Percentiles rank a stretch among this genome's conserved stretches.
Conservation (phyloP, 1,140 invertebrate species). For the Monochamus saltuarius region DNA sequence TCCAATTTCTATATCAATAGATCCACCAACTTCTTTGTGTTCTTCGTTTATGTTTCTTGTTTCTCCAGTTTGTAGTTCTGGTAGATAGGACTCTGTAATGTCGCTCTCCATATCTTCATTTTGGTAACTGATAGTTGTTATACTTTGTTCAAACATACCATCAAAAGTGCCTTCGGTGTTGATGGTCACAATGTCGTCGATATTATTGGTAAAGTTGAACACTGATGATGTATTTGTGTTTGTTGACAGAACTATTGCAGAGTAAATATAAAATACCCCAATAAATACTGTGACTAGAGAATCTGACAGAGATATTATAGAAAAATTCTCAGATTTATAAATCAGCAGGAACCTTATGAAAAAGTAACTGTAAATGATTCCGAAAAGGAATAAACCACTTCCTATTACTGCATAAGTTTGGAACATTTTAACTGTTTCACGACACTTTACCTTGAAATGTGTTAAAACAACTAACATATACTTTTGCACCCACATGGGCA, state of each 20-base stretch:
- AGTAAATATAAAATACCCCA: slow-evolving; percentile 27
- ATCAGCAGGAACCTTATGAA: slow-evolving; percentile 22
- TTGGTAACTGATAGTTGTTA: background rate
- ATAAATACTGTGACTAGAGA: slow-evolving; percentile 25
- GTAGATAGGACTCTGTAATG: too few species aligned
- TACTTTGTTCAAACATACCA: background rate
- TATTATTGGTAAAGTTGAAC: slow-evolving; percentile 17
- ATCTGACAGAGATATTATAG: slow-evolving; percentile 17
- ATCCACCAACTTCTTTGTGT: slow-evolving; percentile 1
- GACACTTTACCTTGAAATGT: background rate
- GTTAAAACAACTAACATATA: background rate
- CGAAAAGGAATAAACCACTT: slow-evolving; percentile 17
- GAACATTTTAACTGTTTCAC: slow-evolving; percentile 21
- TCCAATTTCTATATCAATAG: background rate
- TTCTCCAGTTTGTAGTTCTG: slow-evolving; percentile 6
- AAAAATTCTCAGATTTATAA: slow-evolving; percentile 8
- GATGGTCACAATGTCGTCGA: slow-evolving; percentile 10
- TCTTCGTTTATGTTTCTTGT: slow-evolving; percentile 10
- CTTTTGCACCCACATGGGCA: background rate
- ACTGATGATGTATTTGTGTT: slow-evolving; percentile 1
- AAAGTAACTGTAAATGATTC: slow-evolving; percentile 15
- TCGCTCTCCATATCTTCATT: slow-evolving; percentile 11
- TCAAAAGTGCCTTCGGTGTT: background rate
- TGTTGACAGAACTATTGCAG: slow-evolving; percentile 16
- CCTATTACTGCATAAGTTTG: slow-evolving; percentile 25